A percentile compares a stretch with the other conserved stretches of the same genome.
Evolutionary conservation across 1,140 invertebrate genomes (phyloP).

Genomic region (Harlomillsia oculata): DNA sequence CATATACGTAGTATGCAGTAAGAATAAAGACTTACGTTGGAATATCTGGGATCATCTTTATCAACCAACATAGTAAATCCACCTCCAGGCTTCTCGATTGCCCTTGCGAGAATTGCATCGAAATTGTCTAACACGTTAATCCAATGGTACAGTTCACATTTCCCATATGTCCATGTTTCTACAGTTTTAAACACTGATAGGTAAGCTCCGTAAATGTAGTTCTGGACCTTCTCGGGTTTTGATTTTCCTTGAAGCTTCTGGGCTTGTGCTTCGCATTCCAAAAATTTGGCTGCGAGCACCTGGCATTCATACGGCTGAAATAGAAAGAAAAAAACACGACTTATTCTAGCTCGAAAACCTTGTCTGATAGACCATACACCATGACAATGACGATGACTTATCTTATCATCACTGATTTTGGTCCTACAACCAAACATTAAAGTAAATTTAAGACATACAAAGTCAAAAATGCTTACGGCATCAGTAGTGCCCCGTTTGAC

Average conservation of each 20-base stretch:
- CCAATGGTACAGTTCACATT: constrained; percentile 86
- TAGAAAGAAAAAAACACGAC: constrained; percentile 39
- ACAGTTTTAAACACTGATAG: constrained; percentile 62
- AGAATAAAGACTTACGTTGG: constrained; percentile 35
- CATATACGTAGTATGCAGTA: not conserved
- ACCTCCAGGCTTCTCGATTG: constrained; percentile 54
- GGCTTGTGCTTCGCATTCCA: too few relatives aligned
- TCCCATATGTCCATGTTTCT: constrained; percentile 78
- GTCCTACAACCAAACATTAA: constrained; percentile 1
- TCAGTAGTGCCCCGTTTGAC: constrained; percentile 80
- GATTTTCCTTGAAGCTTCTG: too few relatives aligned
- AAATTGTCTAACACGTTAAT: constrained; percentile 75
- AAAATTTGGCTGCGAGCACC: constrained; percentile 49
- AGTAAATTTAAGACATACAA: constrained; percentile 10
- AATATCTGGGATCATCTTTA: constrained; percentile 53
- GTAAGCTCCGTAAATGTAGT: too few relatives aligned
- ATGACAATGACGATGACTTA: constrained; percentile 13
- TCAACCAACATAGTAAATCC: constrained; percentile 72
- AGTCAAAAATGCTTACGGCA: constrained; percentile 52
- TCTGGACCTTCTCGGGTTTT: too few relatives aligned
- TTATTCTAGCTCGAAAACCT: not conserved
- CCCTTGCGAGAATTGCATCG: constrained; percentile 69
- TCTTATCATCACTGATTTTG: constrained; percentile 1
- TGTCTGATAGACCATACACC: not conserved
- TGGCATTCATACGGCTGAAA: constrained; percentile 62